Percentiles rank a stretch among this genome's conserved stretches.
Evolutionary conservation across 2,888 invertebrate species (phyloP).

Genomic region (Syrista parreyssii): DNA sequence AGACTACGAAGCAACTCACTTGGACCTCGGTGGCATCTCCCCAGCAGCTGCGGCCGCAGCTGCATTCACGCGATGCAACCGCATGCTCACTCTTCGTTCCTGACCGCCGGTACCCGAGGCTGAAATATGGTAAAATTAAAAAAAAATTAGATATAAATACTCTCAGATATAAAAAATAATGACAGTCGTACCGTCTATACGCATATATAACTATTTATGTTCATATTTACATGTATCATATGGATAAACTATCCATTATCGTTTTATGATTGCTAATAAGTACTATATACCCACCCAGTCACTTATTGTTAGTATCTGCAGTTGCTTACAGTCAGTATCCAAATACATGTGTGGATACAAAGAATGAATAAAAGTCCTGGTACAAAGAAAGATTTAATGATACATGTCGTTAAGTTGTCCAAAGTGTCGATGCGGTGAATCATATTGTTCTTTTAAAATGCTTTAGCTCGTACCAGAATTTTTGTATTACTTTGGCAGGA

Average conservation of each 20-base stretch:
- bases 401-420: not conserved
- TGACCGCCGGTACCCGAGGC: slow-evolving; percentile 58
- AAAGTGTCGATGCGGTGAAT: not conserved
- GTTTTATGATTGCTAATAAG: not conserved
- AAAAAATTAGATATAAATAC: not conserved
- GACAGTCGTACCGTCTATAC: not conserved
- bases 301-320: not conserved
- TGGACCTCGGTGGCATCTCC: slow-evolving; percentile 60
- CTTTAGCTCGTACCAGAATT: not conserved
- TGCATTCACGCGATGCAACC: slow-evolving; percentile 55
- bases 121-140: slow-evolving; percentile 41
- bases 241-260: not conserved
- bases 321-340: not conserved
- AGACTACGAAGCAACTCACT: slow-evolving; percentile 54
- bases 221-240: not conserved
- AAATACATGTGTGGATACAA: not conserved
- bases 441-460: not conserved
- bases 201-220: not conserved
- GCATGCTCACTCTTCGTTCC: slow-evolving; percentile 64
- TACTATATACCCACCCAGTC: not conserved
- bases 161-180: not conserved
- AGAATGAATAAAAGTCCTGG: not conserved
- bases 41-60: slow-evolving; percentile 41
- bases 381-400: not conserved
- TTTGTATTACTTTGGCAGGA: not conserved